These are phyloP conservation scores for Osmerus mordax DNA, from an alignment of 2,113 vertebrate species.

Conservation along the genomic window DNA sequence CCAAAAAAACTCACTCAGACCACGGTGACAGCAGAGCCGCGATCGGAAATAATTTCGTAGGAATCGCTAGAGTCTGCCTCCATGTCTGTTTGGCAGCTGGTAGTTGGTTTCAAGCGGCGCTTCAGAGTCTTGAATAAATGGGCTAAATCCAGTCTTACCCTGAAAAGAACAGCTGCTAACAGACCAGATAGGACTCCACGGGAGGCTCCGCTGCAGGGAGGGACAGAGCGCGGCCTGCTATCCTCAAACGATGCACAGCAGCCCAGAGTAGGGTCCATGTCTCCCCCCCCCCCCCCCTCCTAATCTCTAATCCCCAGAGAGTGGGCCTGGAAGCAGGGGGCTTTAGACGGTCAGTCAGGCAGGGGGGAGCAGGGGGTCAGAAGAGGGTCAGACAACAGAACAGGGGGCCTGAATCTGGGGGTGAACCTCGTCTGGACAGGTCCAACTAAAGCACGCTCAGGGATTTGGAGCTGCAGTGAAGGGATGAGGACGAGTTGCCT, in stretches of 20 bases:
- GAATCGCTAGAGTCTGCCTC: too few relatives aligned
- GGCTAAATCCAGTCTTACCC: constrained; percentile 8
- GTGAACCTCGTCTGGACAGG: background rate
- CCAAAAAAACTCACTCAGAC: too few relatives aligned
- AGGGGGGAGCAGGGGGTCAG: background rate
- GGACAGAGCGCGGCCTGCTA: background rate
- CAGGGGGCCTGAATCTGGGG: background rate
- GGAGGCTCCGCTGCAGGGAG: background rate
- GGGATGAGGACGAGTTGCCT: too few relatives aligned
- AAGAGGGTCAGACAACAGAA: background rate
- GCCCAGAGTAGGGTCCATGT: background rate
- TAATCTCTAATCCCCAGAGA: constrained; percentile 15
- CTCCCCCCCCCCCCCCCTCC: background rate
- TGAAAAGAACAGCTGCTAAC: constrained; percentile 13
- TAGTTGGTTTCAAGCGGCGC: background rate
- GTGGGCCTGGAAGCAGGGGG: constrained; percentile 12
- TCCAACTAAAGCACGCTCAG: background rate
- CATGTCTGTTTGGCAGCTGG: background rate
- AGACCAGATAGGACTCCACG: background rate
- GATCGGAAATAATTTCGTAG: too few relatives aligned
- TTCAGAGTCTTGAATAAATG: background rate
- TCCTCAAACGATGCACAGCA: background rate
- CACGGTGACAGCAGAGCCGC: too few relatives aligned
- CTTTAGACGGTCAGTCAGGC: constrained; percentile 12
- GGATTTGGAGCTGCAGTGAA: background rate